Conservation (phyloP, 2,888 invertebrate genomes). For the Altica lythri region DNA sequence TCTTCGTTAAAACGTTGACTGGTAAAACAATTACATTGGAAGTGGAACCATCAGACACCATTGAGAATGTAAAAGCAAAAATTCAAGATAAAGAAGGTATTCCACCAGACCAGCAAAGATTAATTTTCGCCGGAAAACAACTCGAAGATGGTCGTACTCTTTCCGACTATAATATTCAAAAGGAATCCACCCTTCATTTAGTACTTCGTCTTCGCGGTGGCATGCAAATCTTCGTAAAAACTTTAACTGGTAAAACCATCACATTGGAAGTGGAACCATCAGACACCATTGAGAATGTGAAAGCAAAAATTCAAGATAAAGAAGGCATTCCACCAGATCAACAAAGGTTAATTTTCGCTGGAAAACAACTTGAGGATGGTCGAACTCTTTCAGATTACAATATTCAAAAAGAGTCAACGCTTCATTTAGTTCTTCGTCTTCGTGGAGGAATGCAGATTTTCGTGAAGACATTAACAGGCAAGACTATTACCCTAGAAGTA, state of each 20-base stretch:
- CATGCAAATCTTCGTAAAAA: conserved; percentile 64
- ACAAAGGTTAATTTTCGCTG: conserved; percentile 68
- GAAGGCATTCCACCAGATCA: conserved; percentile 65
- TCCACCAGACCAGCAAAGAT: conserved; percentile 63
- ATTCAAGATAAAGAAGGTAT: conserved; percentile 79
- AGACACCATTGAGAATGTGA: conserved; percentile 68
- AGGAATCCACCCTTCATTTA: conserved; percentile 91
- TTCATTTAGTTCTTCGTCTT: conserved; percentile 62
- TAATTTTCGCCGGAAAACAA: conserved; percentile 69
- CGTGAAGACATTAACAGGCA: conserved; percentile 59
- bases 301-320: conserved; percentile 64
- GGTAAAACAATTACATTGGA: conserved; percentile 64
- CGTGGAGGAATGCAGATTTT: conserved; percentile 68
- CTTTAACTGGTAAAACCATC: conserved; percentile 62
- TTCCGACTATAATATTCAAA: conserved; percentile 91
- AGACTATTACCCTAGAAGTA: conserved; percentile 62
- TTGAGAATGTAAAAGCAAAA: conserved; percentile 66
- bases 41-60: conserved; percentile 65
- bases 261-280: conserved; percentile 65
- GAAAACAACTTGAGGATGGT: conserved; percentile 73
- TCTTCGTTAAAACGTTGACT: conserved; percentile 65
- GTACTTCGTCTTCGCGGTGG: conserved; percentile 57
- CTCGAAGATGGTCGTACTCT: conserved; percentile 86
- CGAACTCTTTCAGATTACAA: conserved; percentile 69
- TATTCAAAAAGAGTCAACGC: conserved; percentile 67